These are phyloP conservation scores for Meloidogyne chitwoodi DNA, from an alignment of 1,140 invertebrate genomes.

Conservation along the genomic window DNA sequence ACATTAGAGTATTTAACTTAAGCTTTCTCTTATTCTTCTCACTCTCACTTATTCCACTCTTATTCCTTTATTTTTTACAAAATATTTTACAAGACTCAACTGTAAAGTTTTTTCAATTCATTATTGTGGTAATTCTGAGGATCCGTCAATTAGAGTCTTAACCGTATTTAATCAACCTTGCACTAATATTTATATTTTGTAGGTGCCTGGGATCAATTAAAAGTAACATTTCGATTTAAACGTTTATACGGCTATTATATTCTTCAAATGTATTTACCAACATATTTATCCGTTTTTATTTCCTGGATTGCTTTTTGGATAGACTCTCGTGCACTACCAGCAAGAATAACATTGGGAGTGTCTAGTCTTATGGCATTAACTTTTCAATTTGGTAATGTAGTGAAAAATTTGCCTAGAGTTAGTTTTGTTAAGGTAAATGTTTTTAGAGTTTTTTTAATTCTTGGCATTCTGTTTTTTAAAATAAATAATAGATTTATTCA, in stretches of 20 bases:
- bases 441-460: too few species aligned
- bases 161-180: too few species aligned
- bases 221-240: conserved; percentile 61
- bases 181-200: conserved; percentile 35
- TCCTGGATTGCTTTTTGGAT: conserved; percentile 58
- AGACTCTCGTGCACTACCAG: conserved; percentile 55
- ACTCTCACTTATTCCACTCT: neutral
- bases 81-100: neutral
- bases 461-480: neutral
- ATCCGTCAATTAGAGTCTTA: too few species aligned
- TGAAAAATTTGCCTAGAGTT: conserved; percentile 51
- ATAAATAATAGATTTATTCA: too few species aligned
- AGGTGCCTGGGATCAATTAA: conserved; percentile 60
- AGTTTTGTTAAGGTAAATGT: conserved; percentile 50
- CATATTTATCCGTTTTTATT: conserved; percentile 51
- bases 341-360: conserved; percentile 48
- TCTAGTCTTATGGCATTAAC: conserved; percentile 30
- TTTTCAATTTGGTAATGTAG: conserved; percentile 59
- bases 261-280: conserved; percentile 59
- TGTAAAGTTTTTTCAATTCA: neutral
- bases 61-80: neutral
- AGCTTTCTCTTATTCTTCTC: neutral
- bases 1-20: conserved; percentile 23
- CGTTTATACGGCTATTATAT: conserved; percentile 60
- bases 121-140: too few species aligned